Evolutionary conservation across 2,888 invertebrate genomes (phyloP), one percentile per base, ranked within the genome.

Genomic region (Tinea semifulvella): DNA sequence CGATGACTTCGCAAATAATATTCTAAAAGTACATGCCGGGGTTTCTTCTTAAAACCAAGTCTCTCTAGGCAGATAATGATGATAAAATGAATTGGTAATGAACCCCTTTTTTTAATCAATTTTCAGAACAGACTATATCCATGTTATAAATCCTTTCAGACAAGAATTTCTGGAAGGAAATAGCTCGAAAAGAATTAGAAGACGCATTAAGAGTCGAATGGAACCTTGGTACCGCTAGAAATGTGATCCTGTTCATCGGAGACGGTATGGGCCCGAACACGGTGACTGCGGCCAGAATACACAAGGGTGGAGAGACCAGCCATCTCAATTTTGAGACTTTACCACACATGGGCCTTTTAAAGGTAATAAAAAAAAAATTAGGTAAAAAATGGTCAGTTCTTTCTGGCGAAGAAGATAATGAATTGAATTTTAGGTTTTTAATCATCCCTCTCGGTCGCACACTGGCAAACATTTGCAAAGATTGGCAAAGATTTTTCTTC

Each of bases 181-280:
- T 80, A 2, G 85, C 84, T 0, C 59, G 73, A 1, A 56, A 62
- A 1, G 86, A 86, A 48, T 55, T 86, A 1, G 69, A 84, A 27
- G 82, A 82, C 42, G 85, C 89, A 0, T 63, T 89, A 1, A 64
- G 74, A 11, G 66, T 85, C 1, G 73, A 83, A 56, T 81, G 76
- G 60, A 90, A 89, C 55, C 65, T 71, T 10, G 81, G 82, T 3
- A 64, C 68, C 0, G 94, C 95, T 0, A 91, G 88, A 65, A 96
- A 95, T 63, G 88, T 94, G 1, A 89, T 96, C 42, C 55, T 96
- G 0, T 94, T 95, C 61, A 73, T 96, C 2, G 96, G 95, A 0
- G 96, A 96, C 60, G 96, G 96, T 2, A 94, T 96, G 94, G 94
- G 94, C 0, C 84, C 90, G 0, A 88, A 91, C 49, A 94, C 95